These are phyloP conservation scores for Drosophila borealis DNA, from an alignment of 2,888 invertebrate genomes.

Conservation along the genomic window DNA sequence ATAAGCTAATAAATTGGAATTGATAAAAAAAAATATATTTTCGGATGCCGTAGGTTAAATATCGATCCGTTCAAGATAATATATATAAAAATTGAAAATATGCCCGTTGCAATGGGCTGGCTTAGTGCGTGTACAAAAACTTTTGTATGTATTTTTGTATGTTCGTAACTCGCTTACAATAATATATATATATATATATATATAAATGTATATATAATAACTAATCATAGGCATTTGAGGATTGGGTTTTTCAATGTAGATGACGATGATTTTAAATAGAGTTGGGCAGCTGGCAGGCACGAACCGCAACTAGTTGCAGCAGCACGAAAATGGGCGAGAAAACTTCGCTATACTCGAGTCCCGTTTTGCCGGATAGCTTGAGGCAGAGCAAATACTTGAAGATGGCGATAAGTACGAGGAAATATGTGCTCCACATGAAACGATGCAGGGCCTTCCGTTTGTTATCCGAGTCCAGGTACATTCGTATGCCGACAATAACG, in stretches of 20 bases:
- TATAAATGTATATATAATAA: constrained; percentile 8
- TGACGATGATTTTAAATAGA: constrained; percentile 64
- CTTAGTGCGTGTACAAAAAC: too few relatives aligned
- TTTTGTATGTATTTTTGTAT: constrained; percentile 38
- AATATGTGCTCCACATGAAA: constrained; percentile 93
- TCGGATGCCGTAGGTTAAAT: too few relatives aligned
- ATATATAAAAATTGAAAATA: too few relatives aligned
- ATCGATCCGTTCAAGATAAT: too few relatives aligned
- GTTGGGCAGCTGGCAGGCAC: constrained; percentile 93
- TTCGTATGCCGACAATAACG: constrained; percentile 96
- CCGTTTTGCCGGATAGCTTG: constrained; percentile 92
- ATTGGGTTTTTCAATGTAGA: constrained; percentile 4
- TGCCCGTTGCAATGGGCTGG: too few relatives aligned
- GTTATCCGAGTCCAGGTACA: constrained; percentile 91
- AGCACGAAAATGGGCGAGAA: constrained; percentile 96
- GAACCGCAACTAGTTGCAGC: constrained; percentile 94
- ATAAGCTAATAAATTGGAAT: too few relatives aligned
- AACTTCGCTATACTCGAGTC: constrained; percentile 95
- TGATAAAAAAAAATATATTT: too few relatives aligned
- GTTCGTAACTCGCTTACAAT: constrained; percentile 11
- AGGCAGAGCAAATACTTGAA: constrained; percentile 96
- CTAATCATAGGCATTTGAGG: constrained; percentile 31
- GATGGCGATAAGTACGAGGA: constrained; percentile 93
- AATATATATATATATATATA: constrained; percentile 1
- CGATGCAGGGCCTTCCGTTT: constrained; percentile 92